Percentiles rank a stretch among this genome's conserved stretches.
Evolutionary conservation across 2,888 invertebrate genomes (phyloP).

Genomic region (Agonum fuliginosum): DNA sequence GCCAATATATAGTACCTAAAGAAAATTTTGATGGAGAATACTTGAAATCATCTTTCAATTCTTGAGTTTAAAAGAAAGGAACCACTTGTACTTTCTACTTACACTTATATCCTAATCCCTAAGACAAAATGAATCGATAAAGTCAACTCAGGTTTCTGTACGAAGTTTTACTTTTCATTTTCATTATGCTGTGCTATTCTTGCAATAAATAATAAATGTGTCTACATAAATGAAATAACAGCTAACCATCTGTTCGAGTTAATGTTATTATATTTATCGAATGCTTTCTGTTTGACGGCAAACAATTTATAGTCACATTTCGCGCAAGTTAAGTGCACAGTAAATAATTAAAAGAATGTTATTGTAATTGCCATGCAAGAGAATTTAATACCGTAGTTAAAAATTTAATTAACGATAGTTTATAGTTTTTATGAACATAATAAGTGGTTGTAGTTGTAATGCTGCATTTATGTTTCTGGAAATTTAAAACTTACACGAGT

Average conservation of each 20-base stretch:
- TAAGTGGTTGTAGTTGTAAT: neutral
- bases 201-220: too few species aligned
- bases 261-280: neutral
- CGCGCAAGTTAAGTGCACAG: neutral
- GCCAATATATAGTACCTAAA: too few species aligned
- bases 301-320: neutral
- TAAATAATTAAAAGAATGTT: neutral
- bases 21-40: neutral
- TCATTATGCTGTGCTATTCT: too few species aligned
- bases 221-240: neutral
- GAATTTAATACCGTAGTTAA: conserved; percentile 21
- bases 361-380: neutral
- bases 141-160: too few species aligned
- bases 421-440: neutral
- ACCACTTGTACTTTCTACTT: neutral
- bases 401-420: conserved; percentile 31
- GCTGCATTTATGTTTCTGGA: neutral
- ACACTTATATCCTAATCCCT: neutral
- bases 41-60: neutral
- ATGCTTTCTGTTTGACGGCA: neutral
- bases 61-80: neutral
- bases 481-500: neutral
- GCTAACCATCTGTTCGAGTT: too few species aligned
- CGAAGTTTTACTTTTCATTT: too few species aligned
- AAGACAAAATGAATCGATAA: neutral